Percentiles rank a stretch among this genome's conserved stretches.
These are phyloP conservation scores for Sciurus vulgaris DNA, from an alignment of 2,797 vertebrate genomes.

Conservation along the genomic window DNA sequence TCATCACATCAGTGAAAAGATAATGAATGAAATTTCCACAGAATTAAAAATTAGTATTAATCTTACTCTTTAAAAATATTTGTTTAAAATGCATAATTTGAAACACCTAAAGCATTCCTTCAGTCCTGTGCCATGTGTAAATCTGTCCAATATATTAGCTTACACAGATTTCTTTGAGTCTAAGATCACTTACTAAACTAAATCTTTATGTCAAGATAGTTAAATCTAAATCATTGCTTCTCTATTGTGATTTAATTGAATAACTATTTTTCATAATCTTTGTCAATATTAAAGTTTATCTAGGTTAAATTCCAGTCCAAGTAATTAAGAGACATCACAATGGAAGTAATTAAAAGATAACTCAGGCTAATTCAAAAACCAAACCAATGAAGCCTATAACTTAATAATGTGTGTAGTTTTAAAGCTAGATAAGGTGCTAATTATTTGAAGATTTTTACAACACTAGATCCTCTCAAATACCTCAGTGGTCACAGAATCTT, in stretches of 20 bases:
- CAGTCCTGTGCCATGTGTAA: not conserved
- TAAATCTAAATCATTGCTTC: not conserved
- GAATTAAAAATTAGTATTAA: not conserved
- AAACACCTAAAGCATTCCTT: not conserved
- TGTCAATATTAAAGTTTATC: constrained; percentile 22
- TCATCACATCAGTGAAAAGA: too few species aligned
- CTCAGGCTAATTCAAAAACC: constrained; percentile 58
- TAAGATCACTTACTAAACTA: constrained; percentile 15
- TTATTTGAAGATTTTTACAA: constrained; percentile 76
- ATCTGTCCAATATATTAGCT: not conserved
- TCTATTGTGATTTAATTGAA: constrained; percentile 40
- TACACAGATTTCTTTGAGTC: not conserved
- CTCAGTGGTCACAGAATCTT: constrained; percentile 64
- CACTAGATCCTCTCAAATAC: constrained; percentile 71
- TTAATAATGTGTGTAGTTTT: constrained; percentile 60
- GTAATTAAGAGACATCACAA: constrained; percentile 44
- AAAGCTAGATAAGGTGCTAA: constrained; percentile 63
- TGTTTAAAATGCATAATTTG: not conserved
- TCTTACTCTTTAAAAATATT: not conserved
- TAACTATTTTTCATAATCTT: not conserved
- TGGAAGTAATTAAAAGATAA: constrained; percentile 77
- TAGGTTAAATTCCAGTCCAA: constrained; percentile 25
- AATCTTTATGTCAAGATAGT: not conserved
- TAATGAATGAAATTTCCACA: not conserved
- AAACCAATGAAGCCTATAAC: constrained; percentile 6